Evolutionary conservation across 2,888 invertebrate species (phyloP), one percentile per base, ranked within the genome.

Genomic region (Eutolmus rufibarbis): DNA sequence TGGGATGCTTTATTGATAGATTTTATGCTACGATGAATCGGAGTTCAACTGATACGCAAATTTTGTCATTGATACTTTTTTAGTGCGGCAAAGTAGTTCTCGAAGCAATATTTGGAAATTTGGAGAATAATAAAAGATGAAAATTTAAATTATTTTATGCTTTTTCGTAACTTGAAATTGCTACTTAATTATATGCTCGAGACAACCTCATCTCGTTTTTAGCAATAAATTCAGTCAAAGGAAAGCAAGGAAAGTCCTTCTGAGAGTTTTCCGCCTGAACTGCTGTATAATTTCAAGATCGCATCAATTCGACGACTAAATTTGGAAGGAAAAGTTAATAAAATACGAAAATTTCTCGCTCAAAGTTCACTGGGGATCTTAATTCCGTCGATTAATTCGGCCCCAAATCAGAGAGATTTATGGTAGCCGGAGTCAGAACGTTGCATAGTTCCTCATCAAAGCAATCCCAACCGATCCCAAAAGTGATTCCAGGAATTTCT

Each of bases 361-460:
- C 28, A 51, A 81, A 81, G 40, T 78, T 78, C 40, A 40, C 40
- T 19, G 43, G 23, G 31, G 74, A 84, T 84, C 51, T 81, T 84
- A 84, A 84, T 84, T 66, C 19, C 84, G 84, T 74, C 74, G 84
- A 84, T 84, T 84, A 84, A 57, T 74, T 84, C 84, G 66, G 43
- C 84, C 74, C 84, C 43, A 46, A 84, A 84, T 84, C 28, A 74
- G 31, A 66, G 14, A 66, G 84, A 84, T 84, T 84, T 84, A 84
- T 84, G 40, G 34, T 43, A 16, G 28, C 51, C 84, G 43, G 19
- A 66, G 84, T 74, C 43, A 66, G 66, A 74, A 84, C 74, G 74
- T 66, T 84, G 84, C 84, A 84, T 66, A 66, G 66, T 57, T 84
- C 66, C 40, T 66, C 74, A 23, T 84, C 84, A 84, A 84, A 84